phyloP scores from a whole-genome alignment of 2,797 vertebrate genomes.

The Acanthurus tractus region DNA sequence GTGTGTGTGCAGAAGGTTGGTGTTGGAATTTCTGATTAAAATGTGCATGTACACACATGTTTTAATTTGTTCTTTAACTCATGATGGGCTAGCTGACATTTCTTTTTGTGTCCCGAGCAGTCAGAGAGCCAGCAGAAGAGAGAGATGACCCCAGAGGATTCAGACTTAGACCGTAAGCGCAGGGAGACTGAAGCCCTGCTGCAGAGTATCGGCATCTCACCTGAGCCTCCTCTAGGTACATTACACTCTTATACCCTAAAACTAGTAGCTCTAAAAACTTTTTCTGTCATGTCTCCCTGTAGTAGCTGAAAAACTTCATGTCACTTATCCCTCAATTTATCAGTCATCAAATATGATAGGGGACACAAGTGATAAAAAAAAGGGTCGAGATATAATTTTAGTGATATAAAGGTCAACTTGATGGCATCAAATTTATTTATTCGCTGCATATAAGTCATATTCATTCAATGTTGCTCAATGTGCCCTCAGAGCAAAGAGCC shows the following conservation, averaged over 20 bases:
- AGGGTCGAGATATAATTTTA: too few species aligned
- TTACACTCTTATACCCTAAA: not conserved
- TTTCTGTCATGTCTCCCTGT: too few species aligned
- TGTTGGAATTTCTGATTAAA: constrained; percentile 40
- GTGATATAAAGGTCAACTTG: too few species aligned
- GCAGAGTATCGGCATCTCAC: constrained; percentile 97
- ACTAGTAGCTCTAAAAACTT: too few species aligned
- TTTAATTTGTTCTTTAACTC: not conserved
- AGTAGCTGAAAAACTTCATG: too few species aligned
- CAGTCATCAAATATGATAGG: too few species aligned
- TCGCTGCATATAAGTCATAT: too few species aligned
- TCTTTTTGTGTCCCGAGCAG: constrained; percentile 64
- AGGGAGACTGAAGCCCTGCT: constrained; percentile 97
- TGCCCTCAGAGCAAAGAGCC: too few species aligned
- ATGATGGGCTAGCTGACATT: not conserved
- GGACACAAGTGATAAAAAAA: too few species aligned
- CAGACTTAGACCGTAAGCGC: constrained; percentile 97
- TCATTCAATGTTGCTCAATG: too few species aligned
- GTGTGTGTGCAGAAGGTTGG: constrained; percentile 54
- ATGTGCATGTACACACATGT: constrained; percentile 17
- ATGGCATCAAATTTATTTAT: too few species aligned
- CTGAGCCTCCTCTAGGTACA: constrained; percentile 93
- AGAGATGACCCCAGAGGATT: constrained; percentile 89
- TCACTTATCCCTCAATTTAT: too few species aligned
- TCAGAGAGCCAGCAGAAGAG: constrained; percentile 84